Conservation (phyloP, 2,113 vertebrate genomes). For the Columba janthina region DNA sequence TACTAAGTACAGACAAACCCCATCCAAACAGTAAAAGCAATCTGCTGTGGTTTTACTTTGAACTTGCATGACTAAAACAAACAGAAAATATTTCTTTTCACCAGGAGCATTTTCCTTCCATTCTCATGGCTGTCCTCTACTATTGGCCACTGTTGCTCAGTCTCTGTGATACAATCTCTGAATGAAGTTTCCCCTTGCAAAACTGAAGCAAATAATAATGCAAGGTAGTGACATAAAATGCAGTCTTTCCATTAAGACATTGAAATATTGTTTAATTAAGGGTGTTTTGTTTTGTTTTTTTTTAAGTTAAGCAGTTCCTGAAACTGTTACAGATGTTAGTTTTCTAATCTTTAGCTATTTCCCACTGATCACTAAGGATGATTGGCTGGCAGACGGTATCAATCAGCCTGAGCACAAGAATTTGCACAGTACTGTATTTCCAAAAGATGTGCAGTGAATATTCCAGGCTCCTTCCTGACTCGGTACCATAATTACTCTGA, state of each 20-base stretch:
- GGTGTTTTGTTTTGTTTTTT: too few relatives aligned
- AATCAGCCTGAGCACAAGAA: slow-evolving; percentile 26
- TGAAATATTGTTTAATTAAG: not conserved
- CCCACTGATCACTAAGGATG: not conserved
- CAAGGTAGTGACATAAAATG: not conserved
- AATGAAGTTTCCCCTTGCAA: not conserved
- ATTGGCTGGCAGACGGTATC: slow-evolving; percentile 4
- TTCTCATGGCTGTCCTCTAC: not conserved
- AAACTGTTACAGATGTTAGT: not conserved
- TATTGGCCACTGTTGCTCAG: not conserved
- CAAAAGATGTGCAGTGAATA: slow-evolving; percentile 19
- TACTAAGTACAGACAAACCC: not conserved
- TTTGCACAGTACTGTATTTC: not conserved
- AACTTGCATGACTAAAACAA: not conserved
- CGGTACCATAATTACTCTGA: slow-evolving; percentile 28
- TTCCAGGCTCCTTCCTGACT: slow-evolving; percentile 16
- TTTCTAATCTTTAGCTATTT: slow-evolving; percentile 23
- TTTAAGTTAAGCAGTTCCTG: not conserved
- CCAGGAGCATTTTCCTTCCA: not conserved
- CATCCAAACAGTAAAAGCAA: not conserved
- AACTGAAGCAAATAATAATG: not conserved
- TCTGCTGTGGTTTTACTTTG: not conserved
- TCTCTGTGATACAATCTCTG: not conserved
- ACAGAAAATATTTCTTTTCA: not conserved
- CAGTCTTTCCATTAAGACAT: not conserved